Evolutionary conservation across 2,888 invertebrate genomes (phyloP), one percentile per base, ranked within the genome.

Genomic region (Noctua janthe): DNA sequence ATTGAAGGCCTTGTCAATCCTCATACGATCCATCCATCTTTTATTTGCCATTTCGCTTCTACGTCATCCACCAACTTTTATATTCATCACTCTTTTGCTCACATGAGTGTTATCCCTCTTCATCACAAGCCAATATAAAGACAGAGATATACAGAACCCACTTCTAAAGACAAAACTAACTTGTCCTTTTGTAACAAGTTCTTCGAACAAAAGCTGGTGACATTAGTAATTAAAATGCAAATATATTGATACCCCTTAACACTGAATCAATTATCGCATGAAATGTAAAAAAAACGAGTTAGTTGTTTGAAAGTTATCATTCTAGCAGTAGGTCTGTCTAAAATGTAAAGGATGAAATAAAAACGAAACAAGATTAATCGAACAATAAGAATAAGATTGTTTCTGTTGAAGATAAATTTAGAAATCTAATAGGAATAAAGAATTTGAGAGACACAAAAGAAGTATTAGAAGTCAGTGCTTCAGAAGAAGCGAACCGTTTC

Each of bases 201-300:
- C 71, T 54, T 23, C 13, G 1, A 75, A 83, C 15, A 29, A 71
- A 80, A 76, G 82, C 83, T 78, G 49, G 56, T 15, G 59, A 11
- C 54, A 47, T 69, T 10, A 20, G 11, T 83, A 80, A 83, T 87
- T 71, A 74, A 69, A 71, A 86, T 90, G 88, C 69, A 73, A 89
- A 89, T 85, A 20, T 77, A 88, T 89, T 81, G 43, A 78, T 71
- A 78, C 72, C 67, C 74, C 64, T 79, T 74, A 59, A 74, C 81
- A 83, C 67, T 77, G 81, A 83, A 72, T 83, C 54, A 72, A 79
- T 83, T 76, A 80, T 39, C 62, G 15, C 5, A 67, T 35, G 59
- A 54, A 81, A 71, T 59, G 15, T 62, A 62, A 66, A 71, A 66
- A n/a, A 64, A 43, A 70, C 39, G 67, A 54, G 75, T 67, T 80